Evolutionary conservation across 2,113 vertebrate species (phyloP).

Genomic region (Otocyon megalotis): DNA sequence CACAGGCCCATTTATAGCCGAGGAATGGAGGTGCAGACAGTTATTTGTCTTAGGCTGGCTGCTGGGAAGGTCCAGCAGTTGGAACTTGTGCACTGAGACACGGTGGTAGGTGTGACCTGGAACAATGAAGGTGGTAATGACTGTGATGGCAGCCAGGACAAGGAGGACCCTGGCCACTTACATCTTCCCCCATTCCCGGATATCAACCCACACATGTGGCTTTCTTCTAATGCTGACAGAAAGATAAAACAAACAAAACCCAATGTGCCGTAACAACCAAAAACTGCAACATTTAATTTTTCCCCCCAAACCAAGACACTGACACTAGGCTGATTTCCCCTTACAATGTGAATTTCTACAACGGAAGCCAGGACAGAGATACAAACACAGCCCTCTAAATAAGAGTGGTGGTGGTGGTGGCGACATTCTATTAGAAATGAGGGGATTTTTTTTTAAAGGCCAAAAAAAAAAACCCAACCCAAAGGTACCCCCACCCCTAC

Average conservation of each 20-base stretch:
- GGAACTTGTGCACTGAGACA: neutral
- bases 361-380: constrained; percentile 87
- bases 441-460: neutral
- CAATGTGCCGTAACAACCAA: constrained; percentile 71
- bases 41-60: neutral
- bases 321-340: constrained; percentile 87
- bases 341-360: constrained; percentile 88
- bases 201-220: neutral
- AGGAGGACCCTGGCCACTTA: neutral
- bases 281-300: constrained; percentile 83
- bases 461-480: constrained; percentile 64
- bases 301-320: constrained; percentile 79
- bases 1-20: neutral
- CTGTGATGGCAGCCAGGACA: neutral
- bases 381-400: constrained; percentile 86
- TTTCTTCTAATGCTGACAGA: neutral
- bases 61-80: neutral
- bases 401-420: constrained; percentile 74
- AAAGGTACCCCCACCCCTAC: constrained; percentile 72
- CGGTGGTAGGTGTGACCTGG: neutral
- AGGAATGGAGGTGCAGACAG: neutral
- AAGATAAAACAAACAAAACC: neutral
- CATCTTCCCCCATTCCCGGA: neutral
- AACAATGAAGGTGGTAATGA: neutral
- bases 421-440: constrained; percentile 83